Base-by-base conservation (phyloP, 2,888 invertebrate species). In the Diplazon laetatorius region DNA sequence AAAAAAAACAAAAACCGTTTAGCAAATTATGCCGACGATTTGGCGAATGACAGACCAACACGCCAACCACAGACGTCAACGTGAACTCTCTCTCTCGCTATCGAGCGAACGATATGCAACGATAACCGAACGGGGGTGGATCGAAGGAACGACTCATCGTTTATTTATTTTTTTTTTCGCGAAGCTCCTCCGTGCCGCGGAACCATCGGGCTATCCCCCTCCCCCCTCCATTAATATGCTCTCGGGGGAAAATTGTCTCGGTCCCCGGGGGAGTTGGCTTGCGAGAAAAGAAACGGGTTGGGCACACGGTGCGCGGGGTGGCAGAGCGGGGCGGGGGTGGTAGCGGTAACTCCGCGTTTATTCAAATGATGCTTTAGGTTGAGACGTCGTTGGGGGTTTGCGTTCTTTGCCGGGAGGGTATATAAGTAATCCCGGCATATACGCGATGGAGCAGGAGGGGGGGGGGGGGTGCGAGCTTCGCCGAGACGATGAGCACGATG, bases 301-400 rank as follows among this genome's bases (percentile, higher is more conserved):
- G 55, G 63, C n/a, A 68, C 39, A 60, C 65, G 80, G 59, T 18
- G 52, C 39, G 18, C 68, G 68, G 78, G 80, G 57, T n/a, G n/a
- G n/a, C n/a, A n/a, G n/a, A n/a, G n/a, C n/a, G n/a, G n/a, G n/a
- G n/a, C n/a, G n/a, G n/a, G n/a, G n/a, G n/a, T n/a, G n/a, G n/a
- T 74, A 78, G 84, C 86, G 83, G 87, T 89, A 89, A 89, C 87
- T 89, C 79, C 81, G 81, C 87, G 85, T 89, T 89, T 88, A 89
- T 89, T 88, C 88, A 89, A 89, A 89, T 87, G 88, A 90, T 89
- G 84, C 87, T 88, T 89, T 87, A 88, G 88, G 84, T 84, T 80
- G 84, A 85, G 82, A 80, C 82, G 80, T 78, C 77, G 82, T 80
- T 42, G 25, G 59, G 22, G 68, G 50, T 57, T 60, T 30, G 83